Evolutionary conservation across 2,888 invertebrate species (phyloP).

Genomic region (Heliconius aoede): DNA sequence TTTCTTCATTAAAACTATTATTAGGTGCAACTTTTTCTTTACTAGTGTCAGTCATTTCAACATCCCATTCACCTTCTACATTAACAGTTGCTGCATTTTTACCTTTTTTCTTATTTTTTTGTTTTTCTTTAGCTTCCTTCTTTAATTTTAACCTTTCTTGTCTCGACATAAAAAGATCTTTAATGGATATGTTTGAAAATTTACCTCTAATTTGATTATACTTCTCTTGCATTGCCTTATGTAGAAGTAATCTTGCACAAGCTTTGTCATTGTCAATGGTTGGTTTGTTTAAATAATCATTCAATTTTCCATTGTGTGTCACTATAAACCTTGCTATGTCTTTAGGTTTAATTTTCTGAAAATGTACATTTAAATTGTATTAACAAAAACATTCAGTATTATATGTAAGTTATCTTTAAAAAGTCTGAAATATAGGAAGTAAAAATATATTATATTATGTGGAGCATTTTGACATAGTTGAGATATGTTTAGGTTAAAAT

Average conservation of each 20-base stretch:
- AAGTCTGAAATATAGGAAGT: too few species aligned
- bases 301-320: conserved; percentile 68
- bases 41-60: conserved; percentile 56
- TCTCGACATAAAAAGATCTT: conserved; percentile 76
- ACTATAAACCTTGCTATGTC: conserved; percentile 74
- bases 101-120: conserved; percentile 59
- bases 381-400: not conserved
- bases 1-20: conserved; percentile 28
- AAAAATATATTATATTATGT: too few species aligned
- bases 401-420: too few species aligned
- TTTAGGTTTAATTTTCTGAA: conserved; percentile 77
- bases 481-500: not conserved
- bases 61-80: conserved; percentile 66
- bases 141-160: conserved; percentile 71
- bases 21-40: conserved; percentile 28
- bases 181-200: conserved; percentile 70
- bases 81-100: conserved; percentile 55
- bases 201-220: conserved; percentile 67
- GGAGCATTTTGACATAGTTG: not conserved
- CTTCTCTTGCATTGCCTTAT: conserved; percentile 72
- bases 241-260: conserved; percentile 72
- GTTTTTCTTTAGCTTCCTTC: conserved; percentile 70
- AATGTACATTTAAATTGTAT: conserved; percentile 37
- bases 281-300: conserved; percentile 68
- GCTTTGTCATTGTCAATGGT: conserved; percentile 69